phyloP scores from a whole-genome alignment of 2,888 invertebrate species.

The Electrophaes corylata region DNA sequence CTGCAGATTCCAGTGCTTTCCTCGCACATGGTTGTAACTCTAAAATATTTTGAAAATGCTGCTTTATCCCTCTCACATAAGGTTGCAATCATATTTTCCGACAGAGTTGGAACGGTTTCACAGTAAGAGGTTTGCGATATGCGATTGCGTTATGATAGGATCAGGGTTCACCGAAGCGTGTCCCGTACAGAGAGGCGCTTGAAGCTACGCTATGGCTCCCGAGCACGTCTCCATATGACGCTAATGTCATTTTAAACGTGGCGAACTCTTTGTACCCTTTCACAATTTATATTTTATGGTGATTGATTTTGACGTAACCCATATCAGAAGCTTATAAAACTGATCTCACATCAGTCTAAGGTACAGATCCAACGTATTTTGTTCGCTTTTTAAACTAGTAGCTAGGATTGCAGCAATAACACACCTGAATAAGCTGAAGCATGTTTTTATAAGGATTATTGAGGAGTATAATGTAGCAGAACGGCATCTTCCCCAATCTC shows the following conservation, averaged over 20 bases:
- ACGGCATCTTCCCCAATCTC: constrained; percentile 70
- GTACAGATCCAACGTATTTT: constrained; percentile 8
- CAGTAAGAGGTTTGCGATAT: constrained; percentile 56
- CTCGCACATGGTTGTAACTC: constrained; percentile 51
- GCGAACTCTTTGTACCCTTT: constrained; percentile 55
- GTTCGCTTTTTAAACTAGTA: not conserved
- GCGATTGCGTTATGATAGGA: constrained; percentile 83
- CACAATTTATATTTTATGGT: constrained; percentile 48
- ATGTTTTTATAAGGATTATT: constrained; percentile 61
- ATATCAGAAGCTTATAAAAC: constrained; percentile 35
- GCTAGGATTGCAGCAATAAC: not conserved
- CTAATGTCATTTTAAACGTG: constrained; percentile 71
- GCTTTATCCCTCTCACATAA: constrained; percentile 40
- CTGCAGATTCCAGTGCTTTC: constrained; percentile 63
- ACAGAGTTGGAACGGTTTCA: constrained; percentile 53
- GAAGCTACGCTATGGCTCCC: constrained; percentile 53
- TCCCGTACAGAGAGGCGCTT: constrained; percentile 58
- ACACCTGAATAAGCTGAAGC: constrained; percentile 24
- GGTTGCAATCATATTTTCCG: constrained; percentile 46
- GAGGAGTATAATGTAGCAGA: constrained; percentile 76
- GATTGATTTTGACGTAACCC: constrained; percentile 46
- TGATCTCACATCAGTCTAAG: constrained; percentile 26
- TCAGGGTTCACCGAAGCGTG: constrained; percentile 77
- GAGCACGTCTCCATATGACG: constrained; percentile 65
- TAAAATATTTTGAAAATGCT: constrained; percentile 32